A percentile compares a stretch with the other conserved stretches of the same genome.
Evolutionary conservation across 64 coral and sea anemone species (phyloP).

Genomic region (Exaiptasia diaphana): DNA sequence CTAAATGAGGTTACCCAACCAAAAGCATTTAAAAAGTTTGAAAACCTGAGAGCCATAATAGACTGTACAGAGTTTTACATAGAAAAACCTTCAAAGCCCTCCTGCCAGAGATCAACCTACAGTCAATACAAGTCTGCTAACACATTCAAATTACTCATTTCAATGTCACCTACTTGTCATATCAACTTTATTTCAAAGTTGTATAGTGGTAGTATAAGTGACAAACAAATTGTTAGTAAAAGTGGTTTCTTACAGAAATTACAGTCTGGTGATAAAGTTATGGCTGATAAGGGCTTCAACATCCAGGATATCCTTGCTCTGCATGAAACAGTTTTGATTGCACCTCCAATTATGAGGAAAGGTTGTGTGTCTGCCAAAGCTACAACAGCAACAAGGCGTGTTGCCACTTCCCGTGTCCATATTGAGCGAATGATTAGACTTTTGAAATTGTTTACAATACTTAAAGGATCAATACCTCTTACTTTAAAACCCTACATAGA

Average conservation of each 20-base stretch:
- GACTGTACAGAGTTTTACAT: conserved; percentile 34
- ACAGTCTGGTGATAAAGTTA: neutral
- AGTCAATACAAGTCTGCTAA: conserved; percentile 14
- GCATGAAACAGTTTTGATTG: neutral
- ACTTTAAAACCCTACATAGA: conserved; percentile 61
- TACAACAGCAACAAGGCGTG: conserved; percentile 24
- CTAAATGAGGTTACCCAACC: neutral
- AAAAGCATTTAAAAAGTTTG: conserved; percentile 10
- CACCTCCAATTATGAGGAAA: conserved; percentile 17
- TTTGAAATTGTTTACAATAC: conserved; percentile 13
- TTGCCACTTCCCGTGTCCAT: conserved; percentile 50
- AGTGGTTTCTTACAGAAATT: conserved; percentile 1
- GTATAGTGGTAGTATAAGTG: conserved; percentile 9
- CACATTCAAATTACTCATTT: conserved; percentile 6
- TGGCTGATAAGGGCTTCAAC: conserved; percentile 21
- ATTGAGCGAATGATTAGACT: conserved; percentile 52
- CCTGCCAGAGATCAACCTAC: conserved; percentile 32
- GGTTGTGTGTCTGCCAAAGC: neutral
- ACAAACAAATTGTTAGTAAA: neutral
- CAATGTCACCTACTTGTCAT: conserved; percentile 20
- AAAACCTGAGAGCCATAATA: conserved; percentile 58
- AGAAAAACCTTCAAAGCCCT: conserved; percentile 51
- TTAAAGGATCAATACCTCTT: conserved; percentile 38
- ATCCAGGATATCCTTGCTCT: conserved; percentile 17
- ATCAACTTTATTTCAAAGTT: conserved; percentile 15